phyloP scores from a whole-genome alignment of 2,113 vertebrate species.

The Grammomys surdaster region DNA sequence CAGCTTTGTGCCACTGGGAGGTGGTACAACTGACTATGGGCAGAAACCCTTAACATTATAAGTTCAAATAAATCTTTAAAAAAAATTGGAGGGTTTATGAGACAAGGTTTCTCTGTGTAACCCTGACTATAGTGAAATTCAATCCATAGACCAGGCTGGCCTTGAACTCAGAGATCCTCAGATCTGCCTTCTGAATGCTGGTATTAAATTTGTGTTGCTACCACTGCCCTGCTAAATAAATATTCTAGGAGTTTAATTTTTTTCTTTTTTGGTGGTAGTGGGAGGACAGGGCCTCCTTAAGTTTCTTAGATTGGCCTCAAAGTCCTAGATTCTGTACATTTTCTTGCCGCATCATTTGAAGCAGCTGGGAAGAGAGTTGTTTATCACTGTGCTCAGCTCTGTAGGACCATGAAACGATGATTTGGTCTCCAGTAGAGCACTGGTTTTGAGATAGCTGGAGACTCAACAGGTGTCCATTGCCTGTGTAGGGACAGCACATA shows the following conservation, averaged over 20 bases:
- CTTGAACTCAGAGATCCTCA: too few relatives aligned
- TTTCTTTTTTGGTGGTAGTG: background rate
- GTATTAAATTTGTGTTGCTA: too few relatives aligned
- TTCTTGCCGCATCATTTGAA: background rate
- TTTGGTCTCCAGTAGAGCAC: too few relatives aligned
- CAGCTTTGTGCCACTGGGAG: background rate
- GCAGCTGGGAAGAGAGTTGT: background rate
- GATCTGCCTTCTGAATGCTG: too few relatives aligned
- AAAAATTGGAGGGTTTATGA: background rate
- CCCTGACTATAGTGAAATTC: too few relatives aligned
- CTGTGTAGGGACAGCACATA: too few relatives aligned
- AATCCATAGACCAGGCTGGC: too few relatives aligned
- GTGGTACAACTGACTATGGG: background rate
- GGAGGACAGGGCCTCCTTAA: background rate
- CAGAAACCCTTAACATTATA: background rate
- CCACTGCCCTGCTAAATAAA: background rate
- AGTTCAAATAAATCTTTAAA: background rate
- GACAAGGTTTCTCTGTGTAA: background rate
- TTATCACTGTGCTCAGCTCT: background rate
- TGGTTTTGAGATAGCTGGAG: too few relatives aligned
- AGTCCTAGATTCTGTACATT: background rate
- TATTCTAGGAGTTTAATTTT: background rate
- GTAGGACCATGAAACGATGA: too few relatives aligned
- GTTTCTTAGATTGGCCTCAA: background rate
- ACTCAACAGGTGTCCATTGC: too few relatives aligned